Evolutionary conservation across 2,113 vertebrate species (phyloP).

Genomic region (Anser brachyrhynchus): DNA sequence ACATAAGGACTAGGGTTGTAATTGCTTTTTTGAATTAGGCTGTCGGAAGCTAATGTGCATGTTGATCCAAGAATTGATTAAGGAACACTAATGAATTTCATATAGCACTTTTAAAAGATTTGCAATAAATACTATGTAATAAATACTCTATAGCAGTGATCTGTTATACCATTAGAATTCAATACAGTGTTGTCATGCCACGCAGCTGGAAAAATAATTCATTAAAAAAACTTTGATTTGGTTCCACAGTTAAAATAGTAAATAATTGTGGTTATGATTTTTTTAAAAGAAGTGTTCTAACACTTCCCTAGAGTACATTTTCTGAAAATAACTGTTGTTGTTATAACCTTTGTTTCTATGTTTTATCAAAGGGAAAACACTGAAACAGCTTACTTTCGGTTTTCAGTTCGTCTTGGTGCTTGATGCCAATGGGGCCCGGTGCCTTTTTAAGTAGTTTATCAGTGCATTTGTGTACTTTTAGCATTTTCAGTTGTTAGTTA

Average conservation of each 20-base stretch:
- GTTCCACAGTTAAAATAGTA: background rate
- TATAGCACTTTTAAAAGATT: constrained; percentile 72
- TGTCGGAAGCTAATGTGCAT: constrained; percentile 69
- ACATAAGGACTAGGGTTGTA: constrained; percentile 63
- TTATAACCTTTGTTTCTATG: background rate
- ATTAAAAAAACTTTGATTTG: background rate
- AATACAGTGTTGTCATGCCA: background rate
- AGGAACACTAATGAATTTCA: constrained; percentile 74
- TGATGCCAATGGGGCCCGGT: background rate
- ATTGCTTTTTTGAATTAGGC: constrained; percentile 77
- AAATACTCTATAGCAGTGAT: constrained; percentile 49
- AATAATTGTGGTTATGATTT: background rate
- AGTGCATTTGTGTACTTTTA: background rate
- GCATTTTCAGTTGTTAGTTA: background rate
- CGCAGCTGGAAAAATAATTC: constrained; percentile 19
- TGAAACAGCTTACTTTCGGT: background rate
- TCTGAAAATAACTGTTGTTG: background rate
- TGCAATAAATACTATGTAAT: constrained; percentile 42
- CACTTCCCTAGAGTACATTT: background rate
- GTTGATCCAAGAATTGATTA: constrained; percentile 77
- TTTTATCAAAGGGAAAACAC: background rate
- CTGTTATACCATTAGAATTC: constrained; percentile 18
- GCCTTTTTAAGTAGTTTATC: background rate
- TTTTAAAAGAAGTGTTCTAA: background rate
- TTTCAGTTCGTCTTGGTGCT: background rate